Evolutionary conservation across 2,113 vertebrate species (phyloP).

Genomic region (Macheiramphus alcinus): DNA sequence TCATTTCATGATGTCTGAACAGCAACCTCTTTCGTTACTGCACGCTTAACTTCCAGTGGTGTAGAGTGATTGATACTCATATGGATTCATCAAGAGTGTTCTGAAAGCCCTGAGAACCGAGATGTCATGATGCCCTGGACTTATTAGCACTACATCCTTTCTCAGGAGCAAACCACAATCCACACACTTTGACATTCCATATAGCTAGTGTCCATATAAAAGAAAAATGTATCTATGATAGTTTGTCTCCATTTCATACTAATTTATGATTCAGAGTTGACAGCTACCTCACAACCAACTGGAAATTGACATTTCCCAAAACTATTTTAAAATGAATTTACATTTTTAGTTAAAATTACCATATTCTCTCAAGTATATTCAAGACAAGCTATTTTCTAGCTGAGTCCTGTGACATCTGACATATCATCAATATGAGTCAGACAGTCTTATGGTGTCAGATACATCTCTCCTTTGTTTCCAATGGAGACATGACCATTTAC

Average conservation of each 20-base stretch:
- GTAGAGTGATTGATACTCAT: neutral
- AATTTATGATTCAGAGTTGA: neutral
- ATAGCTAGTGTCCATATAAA: neutral
- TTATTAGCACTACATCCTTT: neutral
- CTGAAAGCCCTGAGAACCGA: neutral
- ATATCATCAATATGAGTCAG: neutral
- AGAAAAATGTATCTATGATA: neutral
- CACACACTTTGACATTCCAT: neutral
- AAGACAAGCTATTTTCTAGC: neutral
- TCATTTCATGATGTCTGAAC: neutral
- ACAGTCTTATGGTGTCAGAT: neutral
- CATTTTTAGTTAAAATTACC: neutral
- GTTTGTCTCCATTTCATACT: neutral
- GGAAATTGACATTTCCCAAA: neutral
- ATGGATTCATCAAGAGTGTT: neutral
- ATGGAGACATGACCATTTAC: neutral
- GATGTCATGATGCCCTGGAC: neutral
- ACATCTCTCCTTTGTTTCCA: neutral
- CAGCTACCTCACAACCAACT: neutral
- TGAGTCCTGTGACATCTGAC: neutral
- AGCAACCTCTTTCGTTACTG: neutral
- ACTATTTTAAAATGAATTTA: neutral
- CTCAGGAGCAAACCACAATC: neutral
- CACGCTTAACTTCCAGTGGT: neutral
- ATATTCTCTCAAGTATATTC: neutral